phyloP scores from a whole-genome alignment of 2,797 vertebrate genomes.

The Helarctos malayanus region DNA sequence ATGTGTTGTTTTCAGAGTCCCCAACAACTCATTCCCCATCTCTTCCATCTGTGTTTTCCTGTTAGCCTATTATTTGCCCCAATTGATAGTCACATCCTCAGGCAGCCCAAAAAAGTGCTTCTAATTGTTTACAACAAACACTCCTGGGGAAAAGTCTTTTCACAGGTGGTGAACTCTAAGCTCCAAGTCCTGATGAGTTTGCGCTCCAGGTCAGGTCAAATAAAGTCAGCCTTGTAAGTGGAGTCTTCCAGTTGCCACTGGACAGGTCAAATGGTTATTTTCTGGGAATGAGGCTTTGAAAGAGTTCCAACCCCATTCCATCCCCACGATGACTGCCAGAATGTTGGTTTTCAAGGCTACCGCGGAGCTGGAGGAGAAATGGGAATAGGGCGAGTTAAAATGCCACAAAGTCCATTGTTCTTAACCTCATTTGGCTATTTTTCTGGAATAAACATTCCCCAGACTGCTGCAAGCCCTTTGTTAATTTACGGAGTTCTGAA shows the following conservation, averaged over 20 bases:
- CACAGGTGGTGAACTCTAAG: conserved; percentile 16
- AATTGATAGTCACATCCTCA: background rate
- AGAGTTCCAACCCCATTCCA: background rate
- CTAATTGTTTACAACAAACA: conserved; percentile 43
- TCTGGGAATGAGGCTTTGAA: conserved; percentile 9
- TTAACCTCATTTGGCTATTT: background rate
- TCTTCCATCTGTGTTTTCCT: conserved; percentile 26
- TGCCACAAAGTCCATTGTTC: background rate
- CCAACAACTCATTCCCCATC: background rate
- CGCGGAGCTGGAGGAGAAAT: conserved; percentile 6
- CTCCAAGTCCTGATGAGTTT: conserved; percentile 15
- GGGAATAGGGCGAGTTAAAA: conserved; percentile 8
- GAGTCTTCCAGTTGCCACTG: background rate
- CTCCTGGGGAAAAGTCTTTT: conserved; percentile 12
- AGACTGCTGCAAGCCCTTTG: conserved; percentile 11
- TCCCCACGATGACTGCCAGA: background rate
- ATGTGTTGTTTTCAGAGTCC: background rate
- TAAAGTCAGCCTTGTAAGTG: conserved; percentile 28
- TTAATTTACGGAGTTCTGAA: conserved; percentile 32
- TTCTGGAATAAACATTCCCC: background rate
- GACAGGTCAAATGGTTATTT: background rate
- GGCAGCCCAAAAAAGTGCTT: conserved; percentile 22
- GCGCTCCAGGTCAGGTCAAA: background rate
- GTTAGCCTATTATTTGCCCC: background rate
- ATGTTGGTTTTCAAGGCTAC: background rate